These are phyloP conservation scores for Junonia oenone DNA, from an alignment of 2,888 invertebrate genomes.

Conservation along the genomic window DNA sequence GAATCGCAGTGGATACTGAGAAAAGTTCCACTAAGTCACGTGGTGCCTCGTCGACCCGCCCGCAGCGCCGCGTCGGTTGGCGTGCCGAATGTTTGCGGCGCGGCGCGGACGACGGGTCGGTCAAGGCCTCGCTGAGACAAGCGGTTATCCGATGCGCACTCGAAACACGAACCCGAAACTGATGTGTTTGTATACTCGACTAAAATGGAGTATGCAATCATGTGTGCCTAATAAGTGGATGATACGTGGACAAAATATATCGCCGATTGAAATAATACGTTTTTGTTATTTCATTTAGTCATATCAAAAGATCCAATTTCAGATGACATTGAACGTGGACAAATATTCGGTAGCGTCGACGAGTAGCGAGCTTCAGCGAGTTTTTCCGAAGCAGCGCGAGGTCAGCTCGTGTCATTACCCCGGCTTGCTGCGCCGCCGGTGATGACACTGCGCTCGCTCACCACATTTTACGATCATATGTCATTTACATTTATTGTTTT, in stretches of 20 bases:
- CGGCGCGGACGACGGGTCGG: slow-evolving; percentile 39
- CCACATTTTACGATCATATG: slow-evolving; percentile 3
- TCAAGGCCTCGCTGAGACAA: slow-evolving; percentile 62
- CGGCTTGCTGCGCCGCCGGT: slow-evolving; percentile 52
- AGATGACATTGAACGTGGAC: slow-evolving; percentile 9
- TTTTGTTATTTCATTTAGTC: background rate
- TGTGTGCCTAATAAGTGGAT: too few species aligned
- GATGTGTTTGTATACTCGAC: slow-evolving; percentile 3
- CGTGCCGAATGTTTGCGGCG: slow-evolving; percentile 40
- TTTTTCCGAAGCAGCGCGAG: slow-evolving; percentile 71
- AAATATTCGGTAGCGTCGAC: slow-evolving; percentile 34
- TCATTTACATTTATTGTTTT: background rate
- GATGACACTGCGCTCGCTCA: slow-evolving; percentile 37
- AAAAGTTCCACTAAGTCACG: slow-evolving; percentile 52
- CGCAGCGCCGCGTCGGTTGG: slow-evolving; percentile 41
- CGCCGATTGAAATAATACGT: background rate
- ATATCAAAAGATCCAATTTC: slow-evolving; percentile 2
- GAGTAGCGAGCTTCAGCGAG: slow-evolving; percentile 55
- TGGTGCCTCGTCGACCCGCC: slow-evolving; percentile 48
- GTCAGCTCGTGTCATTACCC: slow-evolving; percentile 84
- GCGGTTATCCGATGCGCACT: slow-evolving; percentile 46
- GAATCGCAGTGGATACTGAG: slow-evolving; percentile 36
- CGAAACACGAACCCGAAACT: slow-evolving; percentile 43
- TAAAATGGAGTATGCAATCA: background rate
- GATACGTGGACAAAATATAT: background rate